Evolutionary conservation across 2,888 invertebrate species (phyloP).

Genomic region (Eupeodes luniger): DNA sequence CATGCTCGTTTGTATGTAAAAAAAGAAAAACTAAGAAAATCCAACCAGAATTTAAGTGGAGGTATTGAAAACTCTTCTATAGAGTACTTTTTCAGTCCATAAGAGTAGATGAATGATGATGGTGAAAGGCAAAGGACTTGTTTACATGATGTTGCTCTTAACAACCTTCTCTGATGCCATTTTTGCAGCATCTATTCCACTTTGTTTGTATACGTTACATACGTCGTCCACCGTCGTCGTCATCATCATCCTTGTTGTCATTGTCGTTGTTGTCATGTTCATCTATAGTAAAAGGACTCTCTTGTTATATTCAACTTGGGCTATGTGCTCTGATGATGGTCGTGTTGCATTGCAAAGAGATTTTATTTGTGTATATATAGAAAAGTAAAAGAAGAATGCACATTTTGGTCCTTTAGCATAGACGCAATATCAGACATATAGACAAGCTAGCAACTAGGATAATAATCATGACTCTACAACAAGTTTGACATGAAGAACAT

Average conservation of each 20-base stretch:
- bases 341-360: conserved; percentile 20
- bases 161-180: conserved; percentile 6
- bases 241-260: neutral
- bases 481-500: conserved; percentile 15
- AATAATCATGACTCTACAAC: conserved; percentile 42
- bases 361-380: conserved; percentile 28
- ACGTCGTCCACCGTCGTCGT: neutral
- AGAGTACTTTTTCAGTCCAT: conserved; percentile 53
- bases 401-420: neutral
- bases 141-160: conserved; percentile 45
- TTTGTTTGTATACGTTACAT: conserved; percentile 31
- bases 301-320: conserved; percentile 52
- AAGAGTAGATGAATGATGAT: conserved; percentile 46
- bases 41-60: neutral
- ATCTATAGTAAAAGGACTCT: conserved; percentile 16
- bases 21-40: neutral
- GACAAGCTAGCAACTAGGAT: neutral
- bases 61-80: conserved; percentile 27
- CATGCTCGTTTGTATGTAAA: too few species aligned
- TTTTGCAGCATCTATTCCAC: conserved; percentile 11
- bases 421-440: neutral
- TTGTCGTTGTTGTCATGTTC: neutral
- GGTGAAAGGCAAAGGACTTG: conserved; percentile 43
- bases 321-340: conserved; percentile 10
- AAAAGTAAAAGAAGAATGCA: conserved; percentile 45